Percentiles rank a stretch among this genome's conserved stretches.
These are phyloP conservation scores for Taurulus bubalis DNA, from an alignment of 2,113 vertebrate species.

Conservation along the genomic window DNA sequence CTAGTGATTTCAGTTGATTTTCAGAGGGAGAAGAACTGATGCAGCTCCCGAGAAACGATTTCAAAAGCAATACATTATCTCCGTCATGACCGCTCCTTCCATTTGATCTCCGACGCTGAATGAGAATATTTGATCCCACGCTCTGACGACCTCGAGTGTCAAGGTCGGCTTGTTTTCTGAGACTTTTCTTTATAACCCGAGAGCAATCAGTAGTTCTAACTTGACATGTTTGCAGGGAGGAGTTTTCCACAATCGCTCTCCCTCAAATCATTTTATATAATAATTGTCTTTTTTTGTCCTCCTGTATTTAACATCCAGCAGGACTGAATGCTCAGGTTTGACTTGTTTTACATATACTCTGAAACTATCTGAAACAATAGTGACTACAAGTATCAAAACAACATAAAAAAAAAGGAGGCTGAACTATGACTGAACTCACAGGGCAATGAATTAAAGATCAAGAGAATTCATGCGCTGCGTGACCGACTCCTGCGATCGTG, in stretches of 20 bases:
- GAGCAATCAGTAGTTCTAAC: slow-evolving; percentile 19
- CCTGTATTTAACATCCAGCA: neutral
- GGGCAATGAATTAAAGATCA: slow-evolving; percentile 75
- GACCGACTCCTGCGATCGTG: slow-evolving; percentile 35
- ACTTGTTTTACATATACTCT: neutral
- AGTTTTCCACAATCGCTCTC: neutral
- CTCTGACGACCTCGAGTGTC: slow-evolving; percentile 13
- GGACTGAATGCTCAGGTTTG: neutral
- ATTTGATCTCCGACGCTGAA: slow-evolving; percentile 14
- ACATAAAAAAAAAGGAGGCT: slow-evolving; percentile 18
- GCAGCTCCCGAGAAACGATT: neutral
- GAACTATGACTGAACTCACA: slow-evolving; percentile 74
- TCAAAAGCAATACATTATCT: slow-evolving; percentile 24
- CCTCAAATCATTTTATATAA: neutral
- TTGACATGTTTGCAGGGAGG: slow-evolving; percentile 1
- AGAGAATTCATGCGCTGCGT: slow-evolving; percentile 52
- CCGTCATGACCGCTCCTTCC: neutral
- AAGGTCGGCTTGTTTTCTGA: neutral
- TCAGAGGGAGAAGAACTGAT: slow-evolving; percentile 21
- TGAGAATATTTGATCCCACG: slow-evolving; percentile 8
- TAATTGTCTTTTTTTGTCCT: neutral
- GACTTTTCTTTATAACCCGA: slow-evolving; percentile 4
- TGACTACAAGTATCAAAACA: slow-evolving; percentile 3
- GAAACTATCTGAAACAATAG: slow-evolving; percentile 8
- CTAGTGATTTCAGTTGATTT: slow-evolving; percentile 33